Evolutionary conservation across 2,888 invertebrate species (phyloP), one percentile per base, ranked within the genome.

Genomic region (Clunio marinus): DNA sequence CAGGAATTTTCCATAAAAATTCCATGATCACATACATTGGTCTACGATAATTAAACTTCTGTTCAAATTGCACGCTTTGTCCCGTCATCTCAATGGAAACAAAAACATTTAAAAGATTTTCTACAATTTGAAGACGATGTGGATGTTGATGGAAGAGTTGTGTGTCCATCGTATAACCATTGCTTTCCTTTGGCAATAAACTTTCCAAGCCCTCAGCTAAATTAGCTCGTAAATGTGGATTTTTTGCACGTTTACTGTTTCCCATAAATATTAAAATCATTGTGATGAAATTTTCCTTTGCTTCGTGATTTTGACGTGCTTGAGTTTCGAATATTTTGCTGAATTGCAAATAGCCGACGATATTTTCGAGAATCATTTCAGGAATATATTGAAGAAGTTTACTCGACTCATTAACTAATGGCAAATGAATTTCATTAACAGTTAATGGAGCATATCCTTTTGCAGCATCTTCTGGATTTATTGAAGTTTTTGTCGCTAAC

Each of bases 11-110:
- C 95, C 95, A 96, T 57, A 96, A 80, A 78, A 91, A 95, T 76
- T 94, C 89, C 86, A 97, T 90, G 1, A 95, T 88, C 37, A 87
- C 83, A 75, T 97, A 96, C 95, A 97, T 96, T 1, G 96, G 96
- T 45, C 93, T 84, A 22, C 96, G 84, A 77, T 97, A 97, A 78
- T 95, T 94, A 78, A 97, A 97, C 80, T 96, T 97, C 78, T 96
- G 94, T 76, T 96, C 96, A 76, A 96, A 96, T 74, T 93, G 90
- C 20, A 96, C 96, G 75, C 89, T 92, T 76, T 96, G 93, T 0
- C 96, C 96, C 0, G 96, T 96, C 92, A 96, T 93, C 81, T 97
- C 96, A 70, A 97, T 97, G 71, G 92, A 91, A n/a, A 97, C 96
- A 77, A 96, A 97, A 7, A 97, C 95, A 75, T 93, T 86, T 69